Percentiles rank a stretch among this genome's conserved stretches.
These are phyloP conservation scores for Solenodon paradoxus DNA, from an alignment of 2,113 vertebrate species.

Conservation along the genomic window DNA sequence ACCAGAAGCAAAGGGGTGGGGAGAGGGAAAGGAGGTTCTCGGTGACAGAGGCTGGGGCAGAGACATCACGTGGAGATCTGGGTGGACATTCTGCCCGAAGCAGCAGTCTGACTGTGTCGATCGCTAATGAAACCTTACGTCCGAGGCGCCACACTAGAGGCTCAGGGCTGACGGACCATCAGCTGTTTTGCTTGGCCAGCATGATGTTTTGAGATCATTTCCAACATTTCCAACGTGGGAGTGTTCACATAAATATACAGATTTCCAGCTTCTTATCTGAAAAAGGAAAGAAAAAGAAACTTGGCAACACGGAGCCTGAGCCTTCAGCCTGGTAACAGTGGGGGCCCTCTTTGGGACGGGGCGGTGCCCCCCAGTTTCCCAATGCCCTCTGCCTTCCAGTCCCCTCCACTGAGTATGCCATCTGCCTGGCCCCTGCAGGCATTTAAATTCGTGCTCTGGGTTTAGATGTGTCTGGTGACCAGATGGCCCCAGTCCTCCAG, in stretches of 20 bases:
- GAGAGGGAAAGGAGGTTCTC: background rate
- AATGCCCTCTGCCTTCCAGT: fast-evolving
- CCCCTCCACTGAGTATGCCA: too few species aligned
- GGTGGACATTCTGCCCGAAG: background rate
- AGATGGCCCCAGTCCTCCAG: background rate
- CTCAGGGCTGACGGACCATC: background rate
- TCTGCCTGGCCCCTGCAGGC: background rate
- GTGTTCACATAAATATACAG: background rate
- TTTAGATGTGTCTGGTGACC: background rate
- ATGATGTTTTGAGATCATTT: background rate
- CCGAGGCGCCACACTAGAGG: background rate
- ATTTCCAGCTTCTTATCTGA: background rate
- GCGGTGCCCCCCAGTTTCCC: background rate
- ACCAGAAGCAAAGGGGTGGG: too few species aligned
- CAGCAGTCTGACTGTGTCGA: background rate
- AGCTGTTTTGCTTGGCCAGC: background rate
- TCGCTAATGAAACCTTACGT: background rate
- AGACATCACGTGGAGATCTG: background rate
- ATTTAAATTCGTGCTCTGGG: background rate
- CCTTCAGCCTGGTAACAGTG: background rate
- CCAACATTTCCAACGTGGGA: background rate
- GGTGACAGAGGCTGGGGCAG: background rate
- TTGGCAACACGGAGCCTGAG: background rate
- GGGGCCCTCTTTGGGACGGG: background rate
- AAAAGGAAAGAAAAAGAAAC: background rate